Evolutionary conservation across 1,140 invertebrate species (phyloP), one percentile per base, ranked within the genome.

Genomic region (Drosophila virilis): DNA sequence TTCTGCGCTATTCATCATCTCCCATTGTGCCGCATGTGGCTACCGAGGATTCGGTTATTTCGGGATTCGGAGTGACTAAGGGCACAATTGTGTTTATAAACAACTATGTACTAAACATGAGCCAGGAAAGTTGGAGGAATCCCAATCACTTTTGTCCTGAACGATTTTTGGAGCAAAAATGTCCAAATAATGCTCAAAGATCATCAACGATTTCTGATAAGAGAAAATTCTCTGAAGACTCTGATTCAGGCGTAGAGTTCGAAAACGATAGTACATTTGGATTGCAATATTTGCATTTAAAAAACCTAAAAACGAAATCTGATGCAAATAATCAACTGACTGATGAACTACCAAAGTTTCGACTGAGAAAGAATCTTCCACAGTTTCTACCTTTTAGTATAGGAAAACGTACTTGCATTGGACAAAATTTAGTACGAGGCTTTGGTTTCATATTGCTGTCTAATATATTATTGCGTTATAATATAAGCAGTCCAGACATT

Each of bases 11-110:
- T 57, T 95, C 96, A 0, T 96, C 96, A 1, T 98, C 97, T 0
- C 97, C 97, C 0, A 98, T 98, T 60, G 97, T 98, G 0, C 97
- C 97, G 1, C 97, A 98, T 85, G 96, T 98, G 0, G 96, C 97
- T 0, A 97, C 95, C 6, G 94, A 95, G 74, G 95, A 97, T 73
- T 95, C 95, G 0, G 93, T 94, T 1, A 94, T 98, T 35, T 94
- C 94, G 46, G 97, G 96, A n/a, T 97, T 94, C 85, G 93, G 93
- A 22, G 94, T 98, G 0, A 94, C 95, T 45, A 96, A 96, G 82
- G 96, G 96, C 28, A 97, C 97, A 0, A 94, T 98, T 33, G 94
- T 98, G 0, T 97, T 98, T 79, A 94, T 98, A 33, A 98, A 98
- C 84, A 98, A 97, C 73, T 97, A 97, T 91, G 95, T 97, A 46